Base-by-base conservation (phyloP, 2,888 invertebrate genomes). In the Pedicia rivosa region DNA sequence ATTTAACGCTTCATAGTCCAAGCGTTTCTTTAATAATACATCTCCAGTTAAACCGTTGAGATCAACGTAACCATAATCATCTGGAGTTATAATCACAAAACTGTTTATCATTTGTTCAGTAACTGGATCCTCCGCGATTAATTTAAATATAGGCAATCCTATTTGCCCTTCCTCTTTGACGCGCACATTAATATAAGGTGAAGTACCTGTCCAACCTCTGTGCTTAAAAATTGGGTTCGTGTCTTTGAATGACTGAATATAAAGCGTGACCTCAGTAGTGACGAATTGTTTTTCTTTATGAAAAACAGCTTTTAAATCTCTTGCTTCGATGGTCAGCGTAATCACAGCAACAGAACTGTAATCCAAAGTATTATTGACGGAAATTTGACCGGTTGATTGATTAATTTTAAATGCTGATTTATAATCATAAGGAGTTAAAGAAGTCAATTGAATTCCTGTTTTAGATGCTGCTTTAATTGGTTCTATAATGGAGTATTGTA, bases 121-220 rank as follows among this genome's bases (percentile, higher is more conserved):
- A 2, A 74, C 60, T 1, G 79, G 78, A 54, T 82, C 82, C 53
- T 74, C 75, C 0, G 81, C 80, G 44, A 68, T 66, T 4, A 81
- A 51, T 41, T 74, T 72, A 12, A 81, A 60, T 2, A 84, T 60
- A 1, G 75, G 74, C 31, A 78, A 76, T 2, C 78, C 81, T 13
- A 81, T 67, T 0, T 79, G 77, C 50, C 78, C 74, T 53, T 83
- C 83, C 56, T 86, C 84, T 39, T 76, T 76, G 6, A 83, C 65
- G 39, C 67, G 68, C 2, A 78, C 65, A 35, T 70, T 66, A 20
- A 84, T 74, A 0, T 71, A 60, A 0, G 80, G 77, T 44, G 74
- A 73, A 0, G 74, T 69, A 19, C 70, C 72, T 1, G 72, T 73
- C 83, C 84, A 83, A 2, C 77, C 76, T 1, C 72, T 54, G 45